Evolutionary conservation across 2,797 vertebrate species (phyloP).

Genomic region (Notolepis coatsorum): DNA sequence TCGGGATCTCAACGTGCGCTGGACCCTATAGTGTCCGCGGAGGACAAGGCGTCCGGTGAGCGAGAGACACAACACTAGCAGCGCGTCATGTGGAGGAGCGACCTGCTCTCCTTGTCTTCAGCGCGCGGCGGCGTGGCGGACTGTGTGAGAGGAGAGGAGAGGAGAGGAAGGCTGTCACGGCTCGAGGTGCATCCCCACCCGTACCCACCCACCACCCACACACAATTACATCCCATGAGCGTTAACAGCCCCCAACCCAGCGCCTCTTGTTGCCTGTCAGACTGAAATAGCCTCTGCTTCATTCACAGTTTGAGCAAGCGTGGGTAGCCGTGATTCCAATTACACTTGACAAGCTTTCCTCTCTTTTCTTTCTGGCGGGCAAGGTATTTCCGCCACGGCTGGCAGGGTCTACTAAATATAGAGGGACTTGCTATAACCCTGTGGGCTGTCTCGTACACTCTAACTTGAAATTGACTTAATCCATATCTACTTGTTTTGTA

Average conservation of each 20-base stretch:
- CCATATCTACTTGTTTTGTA: too few relatives aligned
- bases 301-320: background rate
- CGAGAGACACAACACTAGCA: conserved; percentile 13
- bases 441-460: too few relatives aligned
- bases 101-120: conserved; percentile 47
- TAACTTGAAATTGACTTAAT: too few relatives aligned
- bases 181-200: conserved; percentile 61
- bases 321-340: too few relatives aligned
- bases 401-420: too few relatives aligned
- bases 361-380: too few relatives aligned
- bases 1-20: too few relatives aligned
- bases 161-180: conserved; percentile 30
- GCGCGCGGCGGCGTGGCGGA: conserved; percentile 21
- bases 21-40: too few relatives aligned
- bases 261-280: conserved; percentile 38
- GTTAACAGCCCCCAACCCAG: conserved; percentile 55
- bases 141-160: conserved; percentile 44
- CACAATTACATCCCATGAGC: conserved; percentile 55
- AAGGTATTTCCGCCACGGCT: too few relatives aligned
- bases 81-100: conserved; percentile 49
- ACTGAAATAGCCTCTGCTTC: conserved; percentile 29
- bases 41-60: conserved; percentile 12
- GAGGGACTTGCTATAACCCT: too few relatives aligned
- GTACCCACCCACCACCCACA: conserved; percentile 75
- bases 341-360: too few relatives aligned